Evolutionary conservation across 2,113 vertebrate species (phyloP), one percentile per base, ranked within the genome.

Genomic region (Grammomys surdaster): DNA sequence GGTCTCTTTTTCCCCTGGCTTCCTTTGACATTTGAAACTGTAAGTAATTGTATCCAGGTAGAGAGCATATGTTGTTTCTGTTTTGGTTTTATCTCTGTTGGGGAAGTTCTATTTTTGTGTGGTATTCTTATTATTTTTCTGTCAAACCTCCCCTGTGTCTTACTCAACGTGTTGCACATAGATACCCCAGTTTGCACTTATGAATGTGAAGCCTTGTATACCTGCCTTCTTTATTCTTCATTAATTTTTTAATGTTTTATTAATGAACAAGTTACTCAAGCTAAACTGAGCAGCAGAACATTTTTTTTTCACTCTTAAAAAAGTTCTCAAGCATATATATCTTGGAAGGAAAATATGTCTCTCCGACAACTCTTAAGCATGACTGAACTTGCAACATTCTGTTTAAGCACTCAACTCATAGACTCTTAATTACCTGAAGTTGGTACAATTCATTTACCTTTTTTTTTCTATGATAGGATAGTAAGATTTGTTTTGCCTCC

Each of bases 131-230:
- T 65, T 78, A 85, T 92, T 78, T 90, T 76, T 70, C 43, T 85
- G 33, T 31, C 60, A 56, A 78, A 69, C 13, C 60, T 96, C 54
- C n/a, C 33, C 22, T 43, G 22, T 72, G 73, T 24, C 70, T 88
- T 94, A 26, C 51, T 5, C 80, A 67, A 17, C 40, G 46, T 22
- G 40, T 84, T 58, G 63, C 94, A 90, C 91, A 54, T 54, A 94
- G 72, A 22, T 70, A 2, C 60, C 31, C 72, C 94, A 70, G 82
- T 24, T 86, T 85, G 7, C n/a, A 86, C 51, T 70, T 88, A 60
- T 88, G 90, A 94, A 93, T 86, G 72, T 63, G 67, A 82, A 91
- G 89, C 58, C 70, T 90, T 90, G 85, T 33, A 63, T 96, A 88
- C 65, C 63, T 93, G 63, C 48, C 63, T 88, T 73, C 36, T 89